These are phyloP conservation scores for Miltochrista miniata DNA, from an alignment of 2,888 invertebrate genomes.

Conservation along the genomic window DNA sequence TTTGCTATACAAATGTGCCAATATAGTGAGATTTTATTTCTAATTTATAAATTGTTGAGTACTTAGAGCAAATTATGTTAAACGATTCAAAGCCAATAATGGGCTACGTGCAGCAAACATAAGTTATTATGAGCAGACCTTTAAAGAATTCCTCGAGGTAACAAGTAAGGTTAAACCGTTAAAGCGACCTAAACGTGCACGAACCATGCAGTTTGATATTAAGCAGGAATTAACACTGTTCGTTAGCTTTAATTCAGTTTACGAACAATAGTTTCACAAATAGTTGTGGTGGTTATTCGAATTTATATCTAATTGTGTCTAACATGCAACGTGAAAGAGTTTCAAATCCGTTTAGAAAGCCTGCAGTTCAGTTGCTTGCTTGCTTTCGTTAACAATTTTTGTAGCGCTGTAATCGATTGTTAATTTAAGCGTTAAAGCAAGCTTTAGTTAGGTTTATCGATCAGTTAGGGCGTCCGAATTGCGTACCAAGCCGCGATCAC, in stretches of 20 bases:
- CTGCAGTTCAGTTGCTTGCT: constrained; percentile 39
- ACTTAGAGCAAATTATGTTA: not conserved
- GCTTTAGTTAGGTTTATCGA: constrained; percentile 65
- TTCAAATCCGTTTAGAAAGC: constrained; percentile 28
- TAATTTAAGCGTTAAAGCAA: constrained; percentile 53
- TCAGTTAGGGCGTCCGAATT: constrained; percentile 56
- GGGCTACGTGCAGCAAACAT: no score
- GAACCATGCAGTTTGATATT: constrained; percentile 39
- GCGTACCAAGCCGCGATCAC: constrained; percentile 80
- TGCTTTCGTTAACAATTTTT: constrained; percentile 42
- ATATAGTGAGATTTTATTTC: no score
- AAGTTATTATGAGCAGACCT: constrained; percentile 27
- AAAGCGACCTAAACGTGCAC: constrained; percentile 39
- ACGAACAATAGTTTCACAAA: no score
- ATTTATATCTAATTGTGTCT: no score
- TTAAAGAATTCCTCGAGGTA: constrained; percentile 28
- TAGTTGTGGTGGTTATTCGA: not conserved
- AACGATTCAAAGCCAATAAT: no score
- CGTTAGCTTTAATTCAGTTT: not conserved
- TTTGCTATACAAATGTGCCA: no score
- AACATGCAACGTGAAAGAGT: not conserved
- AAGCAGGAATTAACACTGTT: not conserved
- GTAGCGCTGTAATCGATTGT: constrained; percentile 41
- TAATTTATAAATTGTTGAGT: not conserved
- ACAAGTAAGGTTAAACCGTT: constrained; percentile 38